These are phyloP conservation scores for Phalacrocorax brasilianus DNA, from an alignment of 2,113 vertebrate genomes.

Conservation along the genomic window DNA sequence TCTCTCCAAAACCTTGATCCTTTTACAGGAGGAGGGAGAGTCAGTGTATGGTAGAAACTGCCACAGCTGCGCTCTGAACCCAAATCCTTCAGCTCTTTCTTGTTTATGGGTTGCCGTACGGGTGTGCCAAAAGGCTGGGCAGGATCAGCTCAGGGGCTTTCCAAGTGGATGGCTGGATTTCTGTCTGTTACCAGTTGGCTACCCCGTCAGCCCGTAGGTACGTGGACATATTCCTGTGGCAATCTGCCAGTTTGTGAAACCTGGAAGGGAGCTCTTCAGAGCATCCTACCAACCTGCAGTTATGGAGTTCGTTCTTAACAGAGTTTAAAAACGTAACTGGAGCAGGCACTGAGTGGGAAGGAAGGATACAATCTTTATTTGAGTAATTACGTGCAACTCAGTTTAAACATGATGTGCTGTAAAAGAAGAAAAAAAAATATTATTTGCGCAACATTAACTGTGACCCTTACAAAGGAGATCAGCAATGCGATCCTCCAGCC, in stretches of 20 bases:
- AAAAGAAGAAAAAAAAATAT: not conserved
- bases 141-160: not conserved
- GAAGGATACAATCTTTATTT: not conserved
- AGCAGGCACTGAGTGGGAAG: not conserved
- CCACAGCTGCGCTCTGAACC: not conserved
- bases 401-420: not conserved
- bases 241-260: not conserved
- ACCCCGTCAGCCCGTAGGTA: not conserved
- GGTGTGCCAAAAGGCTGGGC: not conserved
- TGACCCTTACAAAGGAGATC: not conserved
- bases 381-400: not conserved
- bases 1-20: not conserved
- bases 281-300: accelerated
- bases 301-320: not conserved
- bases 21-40: not conserved
- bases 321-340: not conserved
- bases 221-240: accelerated
- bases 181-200: not conserved
- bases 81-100: not conserved
- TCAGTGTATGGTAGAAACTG: accelerated
- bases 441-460: not conserved
- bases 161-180: not conserved
- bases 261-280: not conserved
- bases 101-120: not conserved
- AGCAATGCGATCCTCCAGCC: not conserved